Evolutionary conservation across 2,888 invertebrate species (phyloP).

Genomic region (Calliopum simillimum): DNA sequence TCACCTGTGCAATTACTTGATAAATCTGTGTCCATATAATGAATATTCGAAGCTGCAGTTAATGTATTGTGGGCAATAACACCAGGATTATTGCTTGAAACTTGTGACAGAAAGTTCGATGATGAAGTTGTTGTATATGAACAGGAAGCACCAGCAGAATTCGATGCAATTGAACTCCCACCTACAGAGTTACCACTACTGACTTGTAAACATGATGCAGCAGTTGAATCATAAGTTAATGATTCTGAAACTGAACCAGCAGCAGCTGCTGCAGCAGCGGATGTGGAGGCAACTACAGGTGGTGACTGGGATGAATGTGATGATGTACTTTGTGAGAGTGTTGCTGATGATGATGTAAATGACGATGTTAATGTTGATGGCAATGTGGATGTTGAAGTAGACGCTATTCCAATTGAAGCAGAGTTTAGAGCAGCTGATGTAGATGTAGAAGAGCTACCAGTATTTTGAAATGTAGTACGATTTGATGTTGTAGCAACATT

Average conservation of each 20-base stretch:
- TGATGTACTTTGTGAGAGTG: slow-evolving; percentile 32
- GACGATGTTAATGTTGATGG: slow-evolving; percentile 46
- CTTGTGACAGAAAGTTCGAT: slow-evolving; percentile 16
- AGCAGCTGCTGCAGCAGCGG: slow-evolving; percentile 46
- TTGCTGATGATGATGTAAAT: slow-evolving; percentile 38
- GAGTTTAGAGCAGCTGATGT: slow-evolving; percentile 28
- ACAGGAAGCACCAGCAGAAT: slow-evolving; percentile 29
- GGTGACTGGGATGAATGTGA: slow-evolving; percentile 33
- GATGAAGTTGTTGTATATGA: slow-evolving; percentile 28
- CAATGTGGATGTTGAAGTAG: slow-evolving; percentile 39
- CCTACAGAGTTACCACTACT: background rate
- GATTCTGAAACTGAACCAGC: slow-evolving; percentile 31
- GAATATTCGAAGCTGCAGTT: background rate
- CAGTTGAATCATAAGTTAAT: slow-evolving; percentile 20
- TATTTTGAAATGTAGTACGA: slow-evolving; percentile 45
- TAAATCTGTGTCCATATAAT: slow-evolving; percentile 21
- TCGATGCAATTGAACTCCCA: slow-evolving; percentile 4
- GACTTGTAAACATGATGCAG: slow-evolving; percentile 23
- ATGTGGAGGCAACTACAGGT: slow-evolving; percentile 43
- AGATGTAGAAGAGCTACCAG: slow-evolving; percentile 49
- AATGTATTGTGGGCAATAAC: slow-evolving; percentile 11
- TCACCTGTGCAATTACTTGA: slow-evolving; percentile 28
- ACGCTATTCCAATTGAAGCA: slow-evolving; percentile 40
- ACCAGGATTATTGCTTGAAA: background rate
- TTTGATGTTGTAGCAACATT: slow-evolving; percentile 40